These are phyloP conservation scores for Onychostoma macrolepis DNA, from an alignment of 2,113 vertebrate genomes.

Conservation along the genomic window DNA sequence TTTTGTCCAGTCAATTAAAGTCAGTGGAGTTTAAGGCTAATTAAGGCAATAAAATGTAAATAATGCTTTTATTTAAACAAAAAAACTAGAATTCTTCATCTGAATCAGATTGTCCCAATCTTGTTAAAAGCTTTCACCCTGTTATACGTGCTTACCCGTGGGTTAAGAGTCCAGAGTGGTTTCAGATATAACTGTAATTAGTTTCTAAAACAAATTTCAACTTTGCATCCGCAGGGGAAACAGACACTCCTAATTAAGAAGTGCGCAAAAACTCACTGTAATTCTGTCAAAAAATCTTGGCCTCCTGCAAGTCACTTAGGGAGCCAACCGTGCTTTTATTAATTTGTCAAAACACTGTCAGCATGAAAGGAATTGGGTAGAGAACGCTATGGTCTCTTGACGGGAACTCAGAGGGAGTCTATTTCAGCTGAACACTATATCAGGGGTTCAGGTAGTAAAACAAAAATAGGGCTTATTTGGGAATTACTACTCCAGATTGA, in stretches of 20 bases:
- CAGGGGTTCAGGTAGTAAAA: background rate
- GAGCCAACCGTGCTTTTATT: slow-evolving; percentile 1
- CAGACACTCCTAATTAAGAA: slow-evolving; percentile 31
- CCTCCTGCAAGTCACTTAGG: slow-evolving; percentile 19
- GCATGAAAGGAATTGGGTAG: slow-evolving; percentile 14
- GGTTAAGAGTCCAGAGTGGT: slow-evolving; percentile 1
- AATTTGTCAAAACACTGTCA: slow-evolving; percentile 30
- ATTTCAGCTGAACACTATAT: slow-evolving; percentile 15
- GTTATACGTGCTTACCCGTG: background rate
- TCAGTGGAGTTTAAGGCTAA: background rate
- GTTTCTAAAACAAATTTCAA: slow-evolving; percentile 7
- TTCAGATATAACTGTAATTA: slow-evolving; percentile 1
- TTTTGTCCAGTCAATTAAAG: background rate
- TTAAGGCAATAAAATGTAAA: background rate
- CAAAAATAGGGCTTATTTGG: background rate
- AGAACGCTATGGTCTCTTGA: background rate
- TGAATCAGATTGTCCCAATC: background rate
- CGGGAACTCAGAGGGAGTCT: background rate
- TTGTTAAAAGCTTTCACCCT: background rate
- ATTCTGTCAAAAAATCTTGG: slow-evolving; percentile 9
- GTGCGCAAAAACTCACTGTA: background rate
- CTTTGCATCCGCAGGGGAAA: slow-evolving; percentile 16
- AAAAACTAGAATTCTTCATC: background rate
- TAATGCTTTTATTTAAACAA: background rate
- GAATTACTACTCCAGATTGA: slow-evolving; percentile 1